Conservation (phyloP, 2,888 invertebrate genomes). For the Thecophora atra region DNA sequence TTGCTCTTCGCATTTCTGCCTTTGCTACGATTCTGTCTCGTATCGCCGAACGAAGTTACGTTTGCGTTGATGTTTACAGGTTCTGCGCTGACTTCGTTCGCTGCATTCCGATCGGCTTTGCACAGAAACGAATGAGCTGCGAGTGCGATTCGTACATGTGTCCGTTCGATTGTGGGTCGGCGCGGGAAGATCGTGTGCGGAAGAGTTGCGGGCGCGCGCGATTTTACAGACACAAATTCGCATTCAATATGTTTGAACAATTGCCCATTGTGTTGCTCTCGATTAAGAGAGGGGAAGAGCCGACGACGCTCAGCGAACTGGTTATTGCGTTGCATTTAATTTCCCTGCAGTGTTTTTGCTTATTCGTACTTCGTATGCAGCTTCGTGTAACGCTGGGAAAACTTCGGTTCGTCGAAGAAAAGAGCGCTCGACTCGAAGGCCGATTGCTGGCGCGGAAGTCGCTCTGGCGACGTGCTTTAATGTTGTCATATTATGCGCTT, state of each 20-base stretch:
- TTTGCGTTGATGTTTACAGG: conserved; percentile 20
- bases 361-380: neutral
- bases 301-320: conserved; percentile 19
- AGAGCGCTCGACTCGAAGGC: neutral
- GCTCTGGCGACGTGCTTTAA: conserved; percentile 27
- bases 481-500: conserved; percentile 47
- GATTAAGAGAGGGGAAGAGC: conserved; percentile 14
- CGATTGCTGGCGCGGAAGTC: conserved; percentile 17
- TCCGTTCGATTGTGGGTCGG: neutral
- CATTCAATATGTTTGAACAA: conserved; percentile 40
- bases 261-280: conserved; percentile 38
- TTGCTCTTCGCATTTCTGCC: neutral
- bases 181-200: conserved; percentile 28
- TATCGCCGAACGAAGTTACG: conserved; percentile 32
- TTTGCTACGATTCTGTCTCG: conserved; percentile 39
- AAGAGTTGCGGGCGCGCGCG: conserved; percentile 38
- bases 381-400: conserved; percentile 23
- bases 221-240: conserved; percentile 39
- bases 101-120: conserved; percentile 22
- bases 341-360: conserved; percentile 17
- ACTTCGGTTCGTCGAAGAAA: too few relatives aligned
- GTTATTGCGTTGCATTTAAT: conserved; percentile 24
- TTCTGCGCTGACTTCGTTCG: neutral
- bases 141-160: neutral
- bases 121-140: neutral